Base-by-base conservation (phyloP, 2,113 vertebrate genomes). In the Carassius gibelio region DNA sequence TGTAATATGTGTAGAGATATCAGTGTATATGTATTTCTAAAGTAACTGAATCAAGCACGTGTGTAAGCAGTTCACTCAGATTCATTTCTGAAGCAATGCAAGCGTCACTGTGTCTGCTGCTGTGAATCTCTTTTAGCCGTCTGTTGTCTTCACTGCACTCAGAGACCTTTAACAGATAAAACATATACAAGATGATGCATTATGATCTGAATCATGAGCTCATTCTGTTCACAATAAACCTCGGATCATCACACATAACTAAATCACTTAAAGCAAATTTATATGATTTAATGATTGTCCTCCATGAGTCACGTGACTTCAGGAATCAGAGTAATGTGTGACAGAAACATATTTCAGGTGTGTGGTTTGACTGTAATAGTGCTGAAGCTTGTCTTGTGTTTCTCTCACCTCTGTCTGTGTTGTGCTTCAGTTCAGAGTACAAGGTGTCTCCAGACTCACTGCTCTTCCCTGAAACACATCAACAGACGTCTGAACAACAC, bases 381-480 rank as follows among this genome's bases (percentile, higher is more conserved):
- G 26, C 36, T 36, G 66, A 36, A 13, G 61, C 23, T 13, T 13
- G 61, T 13, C 10, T 59, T 59, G 19, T 64, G 30, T 34, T 69
- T 69, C 15, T 68, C 64, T 82, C 75, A 30, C 75, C n/a, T 77
- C 17, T 30, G 30, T 57, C 45, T 57, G 75, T 30, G 75, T 34
- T 45, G 45, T 45, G 45, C 45, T 45, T 45, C 45, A 45, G 45
- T 45, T 45, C 45, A 45, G 45, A 45, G 45, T 45, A 45, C 9
- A 45, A 45, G 9, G 45, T 45, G 45, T 45, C 45, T 45, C 45
- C 45, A 45, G 45, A 45, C 45, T 45, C 45, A 45, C 45, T 45
- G 45, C 45, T 45, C 45, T 45, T 45, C 1, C 45, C 66, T 69
- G 66, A 64, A 9, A 26, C 4, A 13, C 2, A 69, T 36, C 45